Base-by-base conservation (phyloP, 2,888 invertebrate genomes). In the Melinopterus prodromus region DNA sequence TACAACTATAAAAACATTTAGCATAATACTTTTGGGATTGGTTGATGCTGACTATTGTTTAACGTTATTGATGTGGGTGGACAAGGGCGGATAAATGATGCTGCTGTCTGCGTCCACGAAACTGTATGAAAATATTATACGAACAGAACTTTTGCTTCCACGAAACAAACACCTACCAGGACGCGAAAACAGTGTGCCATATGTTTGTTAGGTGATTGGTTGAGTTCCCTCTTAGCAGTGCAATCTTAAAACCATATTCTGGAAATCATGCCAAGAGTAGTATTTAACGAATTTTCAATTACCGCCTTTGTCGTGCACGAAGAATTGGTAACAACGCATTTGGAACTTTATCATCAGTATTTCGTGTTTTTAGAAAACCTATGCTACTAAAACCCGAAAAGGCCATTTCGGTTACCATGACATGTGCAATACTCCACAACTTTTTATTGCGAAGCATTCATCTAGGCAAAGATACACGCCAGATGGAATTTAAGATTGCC, bases 1-100 rank as follows among this genome's bases (percentile, higher is more conserved):
- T 71, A 16, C 15, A 15, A 71, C 15, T 71, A 71, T 71, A 71
- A 71, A 71, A 70, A 70, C 6, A 16, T 16, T 70, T 26, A 26
- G 1, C 6, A 6, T 16, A 16, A 6, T 70, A 70, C 70, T 70
- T 70, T 70, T 70, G 70, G 70, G 6, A 70, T 70, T 70, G 6
- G 9, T 16, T 9, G 70, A 70, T 70, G 70, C 70, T 6, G 70
- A 26, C 26, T 3, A 26, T 2, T 26, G 3, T 26, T 26, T 26
- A 2, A 26, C 26, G 3, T 26, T 26, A 26, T 6, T 70, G 70
- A 16, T 70, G 12, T 6, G 16, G 16, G 6, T 16, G 6, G 6
- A 16, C 15, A 70, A 70, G 12, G 16, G 16, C 16, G 70, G 9
- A 70, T 16, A 12, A 12, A 6, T 70, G 6, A 6, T 70, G 70